Percentiles rank a stretch among this genome's conserved stretches.
Evolutionary conservation across 1,140 invertebrate species (phyloP).

Genomic region (Dolichoris vasculosae): DNA sequence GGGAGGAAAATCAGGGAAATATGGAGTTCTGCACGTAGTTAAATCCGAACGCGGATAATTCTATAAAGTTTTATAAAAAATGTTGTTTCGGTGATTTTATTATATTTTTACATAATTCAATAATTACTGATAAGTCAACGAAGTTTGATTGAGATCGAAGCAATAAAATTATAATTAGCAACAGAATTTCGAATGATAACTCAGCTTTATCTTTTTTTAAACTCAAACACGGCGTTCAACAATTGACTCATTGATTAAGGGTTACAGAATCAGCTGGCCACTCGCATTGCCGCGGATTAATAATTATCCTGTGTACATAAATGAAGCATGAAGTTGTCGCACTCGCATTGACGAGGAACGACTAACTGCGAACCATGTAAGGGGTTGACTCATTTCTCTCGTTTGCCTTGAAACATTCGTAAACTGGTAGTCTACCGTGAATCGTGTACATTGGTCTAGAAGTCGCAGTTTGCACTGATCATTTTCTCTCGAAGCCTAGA

Average conservation of each 20-base stretch:
- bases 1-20: not conserved
- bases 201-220: not conserved
- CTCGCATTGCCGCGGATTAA: not conserved
- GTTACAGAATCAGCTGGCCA: not conserved
- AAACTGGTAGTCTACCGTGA: not conserved
- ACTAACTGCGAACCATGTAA: not conserved
- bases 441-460: not conserved
- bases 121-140: too few species aligned
- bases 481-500: not conserved
- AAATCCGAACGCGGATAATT: too few species aligned
- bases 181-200: too few species aligned
- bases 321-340: conserved; percentile 22
- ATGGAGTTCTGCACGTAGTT: not conserved
- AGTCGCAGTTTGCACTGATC: conserved; percentile 10
- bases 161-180: too few species aligned
- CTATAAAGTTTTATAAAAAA: too few species aligned
- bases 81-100: too few species aligned
- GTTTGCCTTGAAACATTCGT: not conserved
- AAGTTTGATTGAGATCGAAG: too few species aligned
- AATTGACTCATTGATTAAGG: not conserved
- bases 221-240: not conserved
- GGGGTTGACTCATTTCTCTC: not conserved
- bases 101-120: too few species aligned
- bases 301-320: not conserved
- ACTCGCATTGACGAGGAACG: not conserved